Evolutionary conservation across 2,797 vertebrate genomes (phyloP).

Genomic region (Enteromius thamalakanensis): DNA sequence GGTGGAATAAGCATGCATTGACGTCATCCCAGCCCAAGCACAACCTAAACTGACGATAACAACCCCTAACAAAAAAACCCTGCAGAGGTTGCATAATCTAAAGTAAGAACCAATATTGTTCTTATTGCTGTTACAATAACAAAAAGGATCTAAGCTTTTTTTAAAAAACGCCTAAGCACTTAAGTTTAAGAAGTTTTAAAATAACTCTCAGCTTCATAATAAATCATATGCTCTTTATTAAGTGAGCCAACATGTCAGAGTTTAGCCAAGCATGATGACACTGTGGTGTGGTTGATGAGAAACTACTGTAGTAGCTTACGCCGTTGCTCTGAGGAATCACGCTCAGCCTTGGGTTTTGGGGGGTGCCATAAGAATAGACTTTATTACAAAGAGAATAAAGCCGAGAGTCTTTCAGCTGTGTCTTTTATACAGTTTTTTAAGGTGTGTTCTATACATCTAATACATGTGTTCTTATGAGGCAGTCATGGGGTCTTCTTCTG

Average conservation of each 20-base stretch:
- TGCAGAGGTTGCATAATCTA: neutral
- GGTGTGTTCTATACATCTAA: too few species aligned
- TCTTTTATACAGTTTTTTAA: too few species aligned
- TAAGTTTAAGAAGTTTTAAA: too few species aligned
- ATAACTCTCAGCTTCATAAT: neutral
- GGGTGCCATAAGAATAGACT: too few species aligned
- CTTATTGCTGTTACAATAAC: neutral
- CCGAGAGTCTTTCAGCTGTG: too few species aligned
- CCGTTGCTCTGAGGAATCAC: too few species aligned
- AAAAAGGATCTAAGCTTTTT: too few species aligned
- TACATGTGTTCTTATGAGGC: too few species aligned
- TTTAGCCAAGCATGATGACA: neutral
- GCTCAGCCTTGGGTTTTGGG: neutral
- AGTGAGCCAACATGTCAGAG: neutral
- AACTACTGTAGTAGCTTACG: neutral
- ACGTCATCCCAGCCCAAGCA: neutral
- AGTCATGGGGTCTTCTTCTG: too few species aligned
- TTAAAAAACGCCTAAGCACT: too few species aligned
- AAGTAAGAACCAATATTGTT: neutral
- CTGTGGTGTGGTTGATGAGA: neutral
- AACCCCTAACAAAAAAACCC: neutral
- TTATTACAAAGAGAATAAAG: too few species aligned
- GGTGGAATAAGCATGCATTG: rapidly evolving
- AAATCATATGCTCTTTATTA: neutral
- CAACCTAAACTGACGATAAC: too few species aligned